A percentile compares a stretch with the other conserved stretches of the same genome.
These are phyloP conservation scores for Phylloscopus trochiloides DNA, from an alignment of 2,113 vertebrate genomes.

Conservation along the genomic window DNA sequence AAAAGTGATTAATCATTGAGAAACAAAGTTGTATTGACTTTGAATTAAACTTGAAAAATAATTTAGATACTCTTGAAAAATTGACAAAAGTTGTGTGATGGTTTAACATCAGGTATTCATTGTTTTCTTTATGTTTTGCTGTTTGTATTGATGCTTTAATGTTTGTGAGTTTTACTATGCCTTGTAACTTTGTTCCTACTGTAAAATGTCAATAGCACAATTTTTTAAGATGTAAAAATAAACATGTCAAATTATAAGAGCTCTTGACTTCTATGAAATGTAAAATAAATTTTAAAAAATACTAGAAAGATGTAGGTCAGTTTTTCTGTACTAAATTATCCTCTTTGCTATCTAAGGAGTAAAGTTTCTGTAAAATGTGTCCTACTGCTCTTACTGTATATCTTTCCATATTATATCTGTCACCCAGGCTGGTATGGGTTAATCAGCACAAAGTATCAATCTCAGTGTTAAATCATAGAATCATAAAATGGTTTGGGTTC, in stretches of 20 bases:
- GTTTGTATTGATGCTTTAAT: not conserved
- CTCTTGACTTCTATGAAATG: not conserved
- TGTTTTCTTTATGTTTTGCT: not conserved
- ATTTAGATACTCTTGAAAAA: not conserved
- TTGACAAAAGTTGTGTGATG: not conserved
- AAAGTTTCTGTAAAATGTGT: not conserved
- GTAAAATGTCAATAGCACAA: not conserved
- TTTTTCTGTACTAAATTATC: not conserved
- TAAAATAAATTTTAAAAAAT: not conserved
- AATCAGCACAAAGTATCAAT: not conserved
- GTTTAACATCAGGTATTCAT: not conserved
- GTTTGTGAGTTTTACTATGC: not conserved
- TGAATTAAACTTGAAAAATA: not conserved
- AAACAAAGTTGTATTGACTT: not conserved
- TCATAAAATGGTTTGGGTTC: not conserved
- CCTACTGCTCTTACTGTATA: not conserved
- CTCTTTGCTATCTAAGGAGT: not conserved
- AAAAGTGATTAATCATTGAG: not conserved
- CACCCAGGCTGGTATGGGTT: not conserved
- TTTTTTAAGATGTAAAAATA: not conserved
- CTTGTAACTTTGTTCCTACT: not conserved
- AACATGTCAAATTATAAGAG: fast-evolving
- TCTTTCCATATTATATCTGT: not conserved
- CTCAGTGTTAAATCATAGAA: not conserved
- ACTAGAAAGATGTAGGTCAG: not conserved